Percentiles rank a stretch among this genome's conserved stretches.
phyloP scores from a whole-genome alignment of 2,888 invertebrate genomes.

The Campaea margaritaria region DNA sequence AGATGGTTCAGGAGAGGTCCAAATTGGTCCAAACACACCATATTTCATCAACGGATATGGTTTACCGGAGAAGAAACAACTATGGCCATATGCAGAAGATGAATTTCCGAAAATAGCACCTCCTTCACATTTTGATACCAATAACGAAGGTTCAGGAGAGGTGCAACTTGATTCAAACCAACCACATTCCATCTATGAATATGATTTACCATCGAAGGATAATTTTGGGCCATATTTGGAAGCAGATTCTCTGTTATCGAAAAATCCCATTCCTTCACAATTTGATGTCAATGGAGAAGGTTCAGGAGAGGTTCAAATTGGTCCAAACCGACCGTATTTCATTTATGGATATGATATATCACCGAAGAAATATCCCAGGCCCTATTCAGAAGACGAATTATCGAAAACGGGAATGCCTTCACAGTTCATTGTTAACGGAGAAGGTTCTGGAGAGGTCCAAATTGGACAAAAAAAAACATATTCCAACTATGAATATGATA shows the following conservation, averaged over 20 bases:
- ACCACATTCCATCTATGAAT: not conserved
- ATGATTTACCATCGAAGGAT: not conserved
- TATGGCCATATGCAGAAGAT: not conserved
- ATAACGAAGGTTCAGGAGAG: not conserved
- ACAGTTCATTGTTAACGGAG: not conserved
- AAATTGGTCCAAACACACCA: not conserved
- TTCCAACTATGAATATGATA: not conserved
- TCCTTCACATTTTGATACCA: not conserved
- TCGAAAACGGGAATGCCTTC: not conserved
- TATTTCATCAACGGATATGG: not conserved
- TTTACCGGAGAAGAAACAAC: not conserved
- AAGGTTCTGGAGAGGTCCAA: not conserved
- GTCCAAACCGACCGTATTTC: not conserved
- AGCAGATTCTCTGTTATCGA: not conserved
- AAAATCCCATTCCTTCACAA: not conserved
- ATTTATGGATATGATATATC: not conserved
- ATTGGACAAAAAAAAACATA: not conserved
- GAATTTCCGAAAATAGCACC: not conserved
- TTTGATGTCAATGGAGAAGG: not conserved
- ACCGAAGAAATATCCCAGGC: not conserved
- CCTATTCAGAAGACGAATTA: not conserved
- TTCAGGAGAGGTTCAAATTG: slow-evolving; percentile 5
- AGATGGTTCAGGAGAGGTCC: slow-evolving; percentile 7
- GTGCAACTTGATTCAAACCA: not conserved
- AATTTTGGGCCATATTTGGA: not conserved